Conservation (phyloP, 2,113 vertebrate genomes). For the Syngnathoides biaculeatus region DNA sequence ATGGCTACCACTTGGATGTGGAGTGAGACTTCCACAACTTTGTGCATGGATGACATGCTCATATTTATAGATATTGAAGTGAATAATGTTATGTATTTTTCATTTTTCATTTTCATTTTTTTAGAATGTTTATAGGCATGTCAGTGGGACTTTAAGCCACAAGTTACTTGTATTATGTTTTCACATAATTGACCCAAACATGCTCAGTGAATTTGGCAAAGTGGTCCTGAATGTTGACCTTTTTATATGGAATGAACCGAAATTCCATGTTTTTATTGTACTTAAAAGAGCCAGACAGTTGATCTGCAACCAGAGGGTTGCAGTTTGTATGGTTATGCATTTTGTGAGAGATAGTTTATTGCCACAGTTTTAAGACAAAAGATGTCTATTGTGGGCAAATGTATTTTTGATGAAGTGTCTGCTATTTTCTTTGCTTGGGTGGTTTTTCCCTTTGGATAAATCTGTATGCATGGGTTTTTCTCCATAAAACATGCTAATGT, state of each 20-base stretch:
- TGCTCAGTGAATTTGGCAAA: slow-evolving; percentile 1
- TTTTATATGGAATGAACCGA: slow-evolving; percentile 22
- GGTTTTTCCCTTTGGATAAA: slow-evolving; percentile 13
- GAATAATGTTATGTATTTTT: too few relatives aligned
- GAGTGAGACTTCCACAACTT: too few relatives aligned
- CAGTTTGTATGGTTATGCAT: not conserved
- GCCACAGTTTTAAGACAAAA: slow-evolving; percentile 56
- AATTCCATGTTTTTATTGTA: slow-evolving; percentile 17
- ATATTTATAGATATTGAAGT: too few relatives aligned
- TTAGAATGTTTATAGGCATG: too few relatives aligned
- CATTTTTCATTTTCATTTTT: too few relatives aligned
- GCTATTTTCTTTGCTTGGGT: not conserved
- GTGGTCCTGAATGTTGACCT: slow-evolving; percentile 39
- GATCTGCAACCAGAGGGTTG: not conserved
- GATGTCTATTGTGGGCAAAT: slow-evolving; percentile 39
- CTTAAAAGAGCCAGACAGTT: slow-evolving; percentile 12
- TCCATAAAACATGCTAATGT: not conserved
- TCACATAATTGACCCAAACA: not conserved
- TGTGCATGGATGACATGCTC: too few relatives aligned
- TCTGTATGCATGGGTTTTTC: not conserved
- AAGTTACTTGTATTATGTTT: too few relatives aligned
- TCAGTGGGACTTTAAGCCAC: too few relatives aligned
- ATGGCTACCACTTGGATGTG: too few relatives aligned
- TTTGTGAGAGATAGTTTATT: not conserved
- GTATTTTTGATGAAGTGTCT: slow-evolving; percentile 57